Percentiles rank a stretch among this genome's conserved stretches.
These are phyloP conservation scores for Agrotis segetum DNA, from an alignment of 2,888 invertebrate species.

Conservation along the genomic window DNA sequence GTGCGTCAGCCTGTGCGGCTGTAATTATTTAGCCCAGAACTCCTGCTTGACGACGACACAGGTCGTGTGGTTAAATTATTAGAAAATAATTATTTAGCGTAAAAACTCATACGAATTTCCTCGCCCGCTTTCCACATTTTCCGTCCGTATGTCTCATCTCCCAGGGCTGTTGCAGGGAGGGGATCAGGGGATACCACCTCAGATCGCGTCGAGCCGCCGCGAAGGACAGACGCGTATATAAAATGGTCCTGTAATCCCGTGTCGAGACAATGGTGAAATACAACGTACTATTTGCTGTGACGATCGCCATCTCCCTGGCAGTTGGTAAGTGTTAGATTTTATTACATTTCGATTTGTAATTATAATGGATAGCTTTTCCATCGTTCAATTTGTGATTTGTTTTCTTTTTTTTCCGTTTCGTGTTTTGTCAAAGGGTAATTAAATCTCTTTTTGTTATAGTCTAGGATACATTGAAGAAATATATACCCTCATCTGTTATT, in stretches of 20 bases:
- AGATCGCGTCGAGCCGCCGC: constrained; percentile 68
- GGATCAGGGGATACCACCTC: constrained; percentile 54
- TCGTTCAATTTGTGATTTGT: constrained; percentile 19
- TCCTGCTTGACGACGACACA: too few relatives aligned
- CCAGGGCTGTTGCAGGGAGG: constrained; percentile 60
- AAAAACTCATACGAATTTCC: constrained; percentile 12
- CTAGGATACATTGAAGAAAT: too few relatives aligned
- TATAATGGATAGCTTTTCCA: background rate
- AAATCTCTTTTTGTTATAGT: constrained; percentile 14
- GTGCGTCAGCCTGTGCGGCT: too few relatives aligned
- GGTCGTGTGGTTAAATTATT: too few relatives aligned
- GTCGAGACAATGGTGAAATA: constrained; percentile 79
- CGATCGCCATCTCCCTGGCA: constrained; percentile 78
- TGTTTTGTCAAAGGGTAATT: constrained; percentile 16
- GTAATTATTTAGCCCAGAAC: too few relatives aligned
- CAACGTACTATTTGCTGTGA: constrained; percentile 75
- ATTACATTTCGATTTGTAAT: constrained; percentile 39
- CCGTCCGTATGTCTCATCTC: constrained; percentile 50
- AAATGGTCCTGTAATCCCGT: constrained; percentile 58
- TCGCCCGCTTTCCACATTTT: constrained; percentile 34
- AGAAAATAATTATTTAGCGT: too few relatives aligned
- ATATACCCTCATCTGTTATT: too few relatives aligned
- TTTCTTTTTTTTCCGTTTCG: constrained; percentile 34
- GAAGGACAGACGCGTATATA: constrained; percentile 70
- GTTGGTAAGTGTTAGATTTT: constrained; percentile 76